Base-by-base conservation (phyloP, 1,140 invertebrate genomes). In the Apolygus lucorum region DNA sequence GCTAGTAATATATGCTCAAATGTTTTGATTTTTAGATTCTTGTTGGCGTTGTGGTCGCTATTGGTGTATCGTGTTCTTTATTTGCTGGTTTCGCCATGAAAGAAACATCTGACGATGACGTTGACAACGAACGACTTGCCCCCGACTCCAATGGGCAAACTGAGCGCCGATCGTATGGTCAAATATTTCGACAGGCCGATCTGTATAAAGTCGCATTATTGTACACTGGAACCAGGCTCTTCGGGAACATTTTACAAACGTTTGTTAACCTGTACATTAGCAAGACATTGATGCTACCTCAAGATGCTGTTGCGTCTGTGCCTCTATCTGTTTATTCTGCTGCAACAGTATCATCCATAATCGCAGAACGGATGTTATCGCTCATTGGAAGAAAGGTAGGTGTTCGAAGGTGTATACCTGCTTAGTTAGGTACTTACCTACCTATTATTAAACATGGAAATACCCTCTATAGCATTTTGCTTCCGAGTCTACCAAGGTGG, bases 241-340 rank as follows among this genome's bases (percentile, higher is more conserved):
- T 59, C 22, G 54, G 11, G 54, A 59, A 59, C 22, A 24, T 59
- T 13, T 59, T 59, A 59, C 54, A 59, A 59, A 59, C 54, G 4
- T 59, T 59, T 22, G 54, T 59, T 22, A 14, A 8, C 11, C 22
- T 59, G 54, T 59, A 59, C 22, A 11, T 59, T 4, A 17, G 2
- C 4, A 21, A 59, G 22, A 59, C 54, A 14, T 22, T 59, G 11
- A 22, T 4, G 22, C 22, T 59, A 24, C 8, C 8, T 59, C 8
- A 8, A 17, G 22, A 14, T 4, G 2, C 8, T 59, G 54, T 59
- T 4, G 22, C 54, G 11, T 8, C 54, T 59, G 54, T 59, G 11
- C 54, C 54, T 4, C 54, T 59, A 21, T 4, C 22, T 11, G 11
- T 59, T 22, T 59, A 59, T 22, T 14, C 54, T 13, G 22, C 22